Conservation (phyloP, 2,113 vertebrate species). For the Speoplatyrhinus poulsoni region DNA sequence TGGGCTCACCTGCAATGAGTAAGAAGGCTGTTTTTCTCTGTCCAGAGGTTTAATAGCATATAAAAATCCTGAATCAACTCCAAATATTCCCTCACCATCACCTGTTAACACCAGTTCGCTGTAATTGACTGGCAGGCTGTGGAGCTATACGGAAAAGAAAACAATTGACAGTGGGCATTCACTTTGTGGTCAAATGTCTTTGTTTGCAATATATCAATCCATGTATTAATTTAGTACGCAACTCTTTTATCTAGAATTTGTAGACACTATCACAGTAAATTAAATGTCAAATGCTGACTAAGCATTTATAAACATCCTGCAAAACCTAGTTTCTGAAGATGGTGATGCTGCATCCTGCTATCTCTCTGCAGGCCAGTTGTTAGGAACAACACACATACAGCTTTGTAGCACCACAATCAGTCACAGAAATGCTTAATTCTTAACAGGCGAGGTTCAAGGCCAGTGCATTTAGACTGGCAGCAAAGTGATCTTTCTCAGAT, state of each 20-base stretch:
- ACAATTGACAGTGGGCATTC: neutral
- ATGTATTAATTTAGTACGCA: too few relatives aligned
- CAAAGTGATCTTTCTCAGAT: too few relatives aligned
- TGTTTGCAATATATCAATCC: too few relatives aligned
- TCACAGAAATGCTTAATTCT: too few relatives aligned
- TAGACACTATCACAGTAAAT: neutral
- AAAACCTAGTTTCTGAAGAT: too few relatives aligned
- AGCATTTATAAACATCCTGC: neutral
- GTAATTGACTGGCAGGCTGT: slow-evolving; percentile 65
- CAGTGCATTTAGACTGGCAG: too few relatives aligned
- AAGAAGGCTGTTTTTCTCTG: slow-evolving; percentile 81
- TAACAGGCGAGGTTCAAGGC: too few relatives aligned
- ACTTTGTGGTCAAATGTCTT: neutral
- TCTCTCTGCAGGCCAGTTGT: too few relatives aligned
- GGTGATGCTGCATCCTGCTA: too few relatives aligned
- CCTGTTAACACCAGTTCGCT: slow-evolving; percentile 69
- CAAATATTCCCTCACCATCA: slow-evolving; percentile 78
- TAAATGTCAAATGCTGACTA: slow-evolving; percentile 1
- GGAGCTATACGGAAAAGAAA: slow-evolving; percentile 55
- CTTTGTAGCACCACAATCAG: neutral
- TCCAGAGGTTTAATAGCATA: slow-evolving; percentile 80
- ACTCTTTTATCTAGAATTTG: neutral
- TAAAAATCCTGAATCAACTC: slow-evolving; percentile 81
- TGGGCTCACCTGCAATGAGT: slow-evolving; percentile 75
- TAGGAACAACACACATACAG: too few relatives aligned